Evolutionary conservation across 2,113 vertebrate genomes (phyloP).

Genomic region (Aramus guarauna): DNA sequence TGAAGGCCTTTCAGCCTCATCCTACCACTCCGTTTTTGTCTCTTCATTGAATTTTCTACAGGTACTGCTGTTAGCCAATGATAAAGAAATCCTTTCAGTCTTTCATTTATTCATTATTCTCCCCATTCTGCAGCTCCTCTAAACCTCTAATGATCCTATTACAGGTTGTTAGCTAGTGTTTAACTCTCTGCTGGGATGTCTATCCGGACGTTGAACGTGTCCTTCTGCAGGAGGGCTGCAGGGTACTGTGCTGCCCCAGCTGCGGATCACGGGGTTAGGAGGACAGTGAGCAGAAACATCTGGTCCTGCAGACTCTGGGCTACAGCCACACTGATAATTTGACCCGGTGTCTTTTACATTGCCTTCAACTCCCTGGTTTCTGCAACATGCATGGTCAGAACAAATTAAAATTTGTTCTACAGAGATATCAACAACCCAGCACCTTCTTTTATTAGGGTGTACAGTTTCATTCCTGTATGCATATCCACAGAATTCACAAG

Average conservation of each 20-base stretch:
- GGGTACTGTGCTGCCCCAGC: background rate
- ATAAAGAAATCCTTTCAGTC: conserved; percentile 25
- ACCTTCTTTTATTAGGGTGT: background rate
- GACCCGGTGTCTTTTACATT: background rate
- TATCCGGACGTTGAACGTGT: background rate
- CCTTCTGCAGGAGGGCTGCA: background rate
- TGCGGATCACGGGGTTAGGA: background rate
- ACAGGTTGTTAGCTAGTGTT: background rate
- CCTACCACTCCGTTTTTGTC: background rate
- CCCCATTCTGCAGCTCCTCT: background rate
- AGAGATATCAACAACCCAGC: background rate
- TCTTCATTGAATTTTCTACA: background rate
- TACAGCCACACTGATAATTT: background rate
- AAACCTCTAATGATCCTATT: conserved; percentile 5
- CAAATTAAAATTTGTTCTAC: background rate
- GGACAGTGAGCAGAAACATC: background rate
- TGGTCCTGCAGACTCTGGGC: background rate
- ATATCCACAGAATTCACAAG: background rate
- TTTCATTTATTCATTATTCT: conserved; percentile 40
- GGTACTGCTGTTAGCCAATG: background rate
- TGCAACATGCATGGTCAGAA: background rate
- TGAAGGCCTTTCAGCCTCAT: conserved; percentile 7
- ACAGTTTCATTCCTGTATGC: background rate
- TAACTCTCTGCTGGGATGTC: conserved; percentile 18
- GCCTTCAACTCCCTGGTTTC: background rate